Evolutionary conservation across 2,888 invertebrate genomes (phyloP), one percentile per base, ranked within the genome.

Genomic region (Coleophora flavipennella): DNA sequence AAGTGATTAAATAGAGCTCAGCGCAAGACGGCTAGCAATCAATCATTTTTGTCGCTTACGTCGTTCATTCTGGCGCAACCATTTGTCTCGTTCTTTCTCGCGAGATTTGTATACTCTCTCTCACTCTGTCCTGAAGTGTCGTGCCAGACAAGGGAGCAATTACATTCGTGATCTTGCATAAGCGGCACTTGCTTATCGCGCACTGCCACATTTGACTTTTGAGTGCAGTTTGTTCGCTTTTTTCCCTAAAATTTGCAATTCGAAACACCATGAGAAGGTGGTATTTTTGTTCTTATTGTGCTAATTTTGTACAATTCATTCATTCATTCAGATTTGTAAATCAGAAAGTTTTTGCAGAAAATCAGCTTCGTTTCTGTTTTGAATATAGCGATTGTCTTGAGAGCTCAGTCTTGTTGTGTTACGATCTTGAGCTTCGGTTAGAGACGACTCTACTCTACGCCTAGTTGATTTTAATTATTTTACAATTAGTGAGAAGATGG

Each of bases 1-100:
- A 83, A 86, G 85, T 85, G 85, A 86, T 86, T 85, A 86, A 85
- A 86, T 80, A 85, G 81, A 85, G 85, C 81, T 85, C 85, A 85
- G 72, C 74, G 67, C 75, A 81, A 81, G 84, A 83, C 78, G 73
- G 78, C 76, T 73, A 72, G 85, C 73, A 76, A 86, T 86, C 85
- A 85, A 86, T 86, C 85, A 85, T 85, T 79, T 79, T 78, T 75
- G 85, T 75, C 79, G 81, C 81, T 79, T 81, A 78, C 65, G 73
- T 66, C 73, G 65, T 71, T 81, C 74, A 75, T 70, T 67, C 67
- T 71, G 64, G 60, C 64, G 62, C 50, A 54, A 50, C 61, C 46
- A 48, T 49, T 49, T 51, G 43, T 81, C 78, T 59, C 73, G 54
- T 67, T 80, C 62, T 36, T 53, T 50, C 68, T 34, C 46, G 45